These are phyloP conservation scores for Hyposoter dolosus DNA, from an alignment of 2,888 invertebrate genomes.

Conservation along the genomic window DNA sequence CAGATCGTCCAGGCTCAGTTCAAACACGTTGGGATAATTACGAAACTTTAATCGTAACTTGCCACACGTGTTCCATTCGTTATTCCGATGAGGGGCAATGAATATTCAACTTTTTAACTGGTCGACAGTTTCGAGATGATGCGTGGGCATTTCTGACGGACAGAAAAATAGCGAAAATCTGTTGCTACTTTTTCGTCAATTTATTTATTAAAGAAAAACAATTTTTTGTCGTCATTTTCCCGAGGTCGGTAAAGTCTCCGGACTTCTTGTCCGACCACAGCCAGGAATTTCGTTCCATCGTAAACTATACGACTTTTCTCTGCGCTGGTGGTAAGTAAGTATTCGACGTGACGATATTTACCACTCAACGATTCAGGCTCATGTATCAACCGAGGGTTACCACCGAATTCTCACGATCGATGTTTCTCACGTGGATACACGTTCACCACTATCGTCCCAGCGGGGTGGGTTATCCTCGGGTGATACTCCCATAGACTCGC, in stretches of 20 bases:
- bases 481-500: constrained; percentile 27
- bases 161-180: too few species aligned
- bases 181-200: too few species aligned
- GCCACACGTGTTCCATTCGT: too few species aligned
- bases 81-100: too few species aligned
- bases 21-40: too few species aligned
- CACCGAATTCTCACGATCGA: background rate
- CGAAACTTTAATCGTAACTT: too few species aligned
- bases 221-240: background rate
- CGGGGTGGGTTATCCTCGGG: background rate
- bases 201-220: background rate
- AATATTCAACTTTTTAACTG: too few species aligned
- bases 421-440: background rate
- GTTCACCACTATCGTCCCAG: background rate
- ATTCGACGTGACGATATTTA: constrained; percentile 36
- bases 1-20: too few species aligned
- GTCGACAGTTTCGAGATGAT: too few species aligned
- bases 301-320: background rate
- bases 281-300: constrained; percentile 12
- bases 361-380: background rate
- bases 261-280: constrained; percentile 42
- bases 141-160: too few species aligned
- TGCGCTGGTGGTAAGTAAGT: constrained; percentile 50
- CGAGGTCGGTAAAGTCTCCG: constrained; percentile 50
- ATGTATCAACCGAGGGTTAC: constrained; percentile 13